Conservation (phyloP, 2,113 vertebrate species). For the rat (Rattus norvegicus) region DNA sequence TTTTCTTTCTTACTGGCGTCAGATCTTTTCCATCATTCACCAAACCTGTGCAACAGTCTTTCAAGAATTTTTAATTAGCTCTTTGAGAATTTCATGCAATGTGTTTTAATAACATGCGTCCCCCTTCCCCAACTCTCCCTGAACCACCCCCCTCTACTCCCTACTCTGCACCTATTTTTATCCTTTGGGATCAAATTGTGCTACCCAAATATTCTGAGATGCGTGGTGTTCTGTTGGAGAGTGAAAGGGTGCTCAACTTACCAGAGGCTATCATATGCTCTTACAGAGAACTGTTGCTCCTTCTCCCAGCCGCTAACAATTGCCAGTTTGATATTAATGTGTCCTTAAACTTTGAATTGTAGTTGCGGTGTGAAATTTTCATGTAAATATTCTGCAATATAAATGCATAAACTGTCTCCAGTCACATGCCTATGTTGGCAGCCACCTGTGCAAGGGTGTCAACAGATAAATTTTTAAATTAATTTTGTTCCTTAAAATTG, state of each 20-base stretch:
- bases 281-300: not conserved
- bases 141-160: not conserved
- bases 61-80: not conserved
- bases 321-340: not conserved
- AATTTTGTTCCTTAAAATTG: not conserved
- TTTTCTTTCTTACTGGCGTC: not conserved
- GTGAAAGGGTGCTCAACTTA: not conserved
- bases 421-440: not conserved
- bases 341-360: not conserved
- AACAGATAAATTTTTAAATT: not conserved
- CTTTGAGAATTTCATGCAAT: no score
- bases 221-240: not conserved
- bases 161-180: not conserved
- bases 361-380: not conserved
- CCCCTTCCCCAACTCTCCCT: not conserved
- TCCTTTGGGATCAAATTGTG: not conserved
- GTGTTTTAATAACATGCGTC: not conserved
- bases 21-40: not conserved
- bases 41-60: not conserved
- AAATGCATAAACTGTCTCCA: not conserved
- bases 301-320: not conserved
- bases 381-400: not conserved
- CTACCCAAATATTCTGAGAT: not conserved
- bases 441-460: not conserved
- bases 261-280: not conserved